These are phyloP conservation scores for Craniophora ligustri DNA, from an alignment of 2,888 invertebrate genomes.

Conservation along the genomic window DNA sequence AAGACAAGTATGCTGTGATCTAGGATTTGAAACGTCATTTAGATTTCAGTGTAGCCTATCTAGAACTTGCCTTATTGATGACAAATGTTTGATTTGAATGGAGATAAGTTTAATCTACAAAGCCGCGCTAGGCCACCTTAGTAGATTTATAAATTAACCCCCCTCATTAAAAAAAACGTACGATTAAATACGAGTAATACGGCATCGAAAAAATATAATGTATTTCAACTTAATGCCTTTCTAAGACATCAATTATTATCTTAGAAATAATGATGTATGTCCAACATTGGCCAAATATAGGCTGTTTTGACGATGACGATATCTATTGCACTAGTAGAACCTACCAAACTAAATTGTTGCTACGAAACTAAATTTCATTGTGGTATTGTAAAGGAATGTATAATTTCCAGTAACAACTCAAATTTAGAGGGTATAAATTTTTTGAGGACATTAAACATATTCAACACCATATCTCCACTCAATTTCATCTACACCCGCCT, in stretches of 20 bases:
- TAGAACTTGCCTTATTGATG: not conserved
- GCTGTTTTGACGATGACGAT: no score
- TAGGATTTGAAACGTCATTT: not conserved
- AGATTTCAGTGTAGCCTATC: not conserved
- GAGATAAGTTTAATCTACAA: not conserved
- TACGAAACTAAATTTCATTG: not conserved
- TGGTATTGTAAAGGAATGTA: not conserved
- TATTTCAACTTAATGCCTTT: not conserved
- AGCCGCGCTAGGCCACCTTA: not conserved
- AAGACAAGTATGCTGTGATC: constrained; percentile 37
- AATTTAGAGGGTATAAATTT: no score
- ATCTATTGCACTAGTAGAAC: no score
- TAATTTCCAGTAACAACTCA: not conserved
- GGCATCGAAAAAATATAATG: no score
- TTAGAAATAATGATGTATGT: no score
- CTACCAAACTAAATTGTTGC: no score
- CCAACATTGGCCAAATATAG: no score
- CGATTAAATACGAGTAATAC: no score
- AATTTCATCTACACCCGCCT: constrained; percentile 12
- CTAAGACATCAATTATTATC: no score
- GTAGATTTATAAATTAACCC: not conserved
- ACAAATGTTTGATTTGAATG: constrained; percentile 8
- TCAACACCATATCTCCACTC: not conserved
- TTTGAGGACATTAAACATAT: not conserved
- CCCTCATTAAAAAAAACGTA: no score